These are phyloP conservation scores for Nesoenas mayeri DNA, from an alignment of 2,113 vertebrate genomes.

Conservation along the genomic window DNA sequence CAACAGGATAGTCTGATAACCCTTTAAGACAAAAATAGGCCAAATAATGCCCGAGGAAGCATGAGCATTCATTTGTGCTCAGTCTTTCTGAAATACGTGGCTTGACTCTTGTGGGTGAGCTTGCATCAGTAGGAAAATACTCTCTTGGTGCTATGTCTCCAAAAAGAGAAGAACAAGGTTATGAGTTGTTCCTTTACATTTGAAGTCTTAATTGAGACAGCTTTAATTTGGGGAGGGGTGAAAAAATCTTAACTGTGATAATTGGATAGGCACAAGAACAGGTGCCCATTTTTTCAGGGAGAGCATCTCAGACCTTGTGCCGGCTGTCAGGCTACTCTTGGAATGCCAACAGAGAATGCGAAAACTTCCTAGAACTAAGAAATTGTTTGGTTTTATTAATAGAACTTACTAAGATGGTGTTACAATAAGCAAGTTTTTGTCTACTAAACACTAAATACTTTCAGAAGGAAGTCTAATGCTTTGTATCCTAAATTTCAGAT, in stretches of 20 bases:
- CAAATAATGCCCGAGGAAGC: neutral
- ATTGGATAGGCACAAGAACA: neutral
- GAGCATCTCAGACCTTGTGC: neutral
- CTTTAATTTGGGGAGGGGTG: neutral
- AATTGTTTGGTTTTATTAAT: neutral
- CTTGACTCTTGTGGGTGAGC: neutral
- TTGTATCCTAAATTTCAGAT: neutral
- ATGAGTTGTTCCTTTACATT: neutral
- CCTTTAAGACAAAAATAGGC: neutral
- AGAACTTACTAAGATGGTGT: neutral
- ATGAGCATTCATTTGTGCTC: neutral
- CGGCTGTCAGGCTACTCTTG: neutral
- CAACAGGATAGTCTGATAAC: neutral
- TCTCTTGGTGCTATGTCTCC: neutral
- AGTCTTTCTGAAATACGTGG: neutral
- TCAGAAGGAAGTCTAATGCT: neutral
- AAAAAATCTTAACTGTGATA: neutral
- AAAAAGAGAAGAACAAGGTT: neutral
- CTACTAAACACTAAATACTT: neutral
- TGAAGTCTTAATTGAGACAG: neutral
- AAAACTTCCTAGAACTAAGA: neutral
- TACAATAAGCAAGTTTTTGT: neutral
- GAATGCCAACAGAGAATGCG: rapidly evolving
- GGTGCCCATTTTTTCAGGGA: neutral
- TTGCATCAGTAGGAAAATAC: neutral